These are phyloP conservation scores for Oryctes rhinoceros DNA, from an alignment of 1,140 invertebrate genomes.

Conservation along the genomic window DNA sequence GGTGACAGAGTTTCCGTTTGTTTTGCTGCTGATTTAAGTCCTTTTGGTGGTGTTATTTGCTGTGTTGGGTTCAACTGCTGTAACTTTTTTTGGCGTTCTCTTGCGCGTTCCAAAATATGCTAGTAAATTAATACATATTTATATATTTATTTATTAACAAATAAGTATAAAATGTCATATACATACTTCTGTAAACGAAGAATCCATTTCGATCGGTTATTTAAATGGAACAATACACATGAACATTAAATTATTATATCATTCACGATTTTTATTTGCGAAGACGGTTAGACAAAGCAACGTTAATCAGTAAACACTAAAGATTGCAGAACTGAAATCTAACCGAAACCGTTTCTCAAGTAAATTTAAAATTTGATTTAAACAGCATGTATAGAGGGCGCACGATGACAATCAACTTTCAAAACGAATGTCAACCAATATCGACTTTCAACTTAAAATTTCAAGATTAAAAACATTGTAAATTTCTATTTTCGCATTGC, in stretches of 20 bases:
- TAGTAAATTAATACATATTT: slow-evolving; percentile 50
- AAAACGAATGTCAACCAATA: neutral
- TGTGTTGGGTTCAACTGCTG: slow-evolving; percentile 31
- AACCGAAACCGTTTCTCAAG: slow-evolving; percentile 4
- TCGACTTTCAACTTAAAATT: neutral
- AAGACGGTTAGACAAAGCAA: neutral
- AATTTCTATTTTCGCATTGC: neutral
- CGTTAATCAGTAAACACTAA: neutral
- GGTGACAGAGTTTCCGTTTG: neutral
- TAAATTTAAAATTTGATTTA: slow-evolving; percentile 12
- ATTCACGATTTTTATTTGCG: neutral
- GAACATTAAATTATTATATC: neutral
- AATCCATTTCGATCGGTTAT: slow-evolving; percentile 49
- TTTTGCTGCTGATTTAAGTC: neutral
- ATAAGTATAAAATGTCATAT: slow-evolving; percentile 17
- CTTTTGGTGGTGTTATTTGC: neutral
- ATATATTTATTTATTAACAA: slow-evolving; percentile 28
- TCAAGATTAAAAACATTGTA: neutral
- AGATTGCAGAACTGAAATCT: neutral
- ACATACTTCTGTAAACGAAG: slow-evolving; percentile 57
- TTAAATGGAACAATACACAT: neutral
- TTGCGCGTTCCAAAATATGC: slow-evolving; percentile 67
- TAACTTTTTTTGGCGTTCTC: slow-evolving; percentile 65
- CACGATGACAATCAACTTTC: neutral
- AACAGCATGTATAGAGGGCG: neutral